Evolutionary conservation across 1,140 invertebrate genomes (phyloP).

Genomic region (Philopotamus ludificatus): DNA sequence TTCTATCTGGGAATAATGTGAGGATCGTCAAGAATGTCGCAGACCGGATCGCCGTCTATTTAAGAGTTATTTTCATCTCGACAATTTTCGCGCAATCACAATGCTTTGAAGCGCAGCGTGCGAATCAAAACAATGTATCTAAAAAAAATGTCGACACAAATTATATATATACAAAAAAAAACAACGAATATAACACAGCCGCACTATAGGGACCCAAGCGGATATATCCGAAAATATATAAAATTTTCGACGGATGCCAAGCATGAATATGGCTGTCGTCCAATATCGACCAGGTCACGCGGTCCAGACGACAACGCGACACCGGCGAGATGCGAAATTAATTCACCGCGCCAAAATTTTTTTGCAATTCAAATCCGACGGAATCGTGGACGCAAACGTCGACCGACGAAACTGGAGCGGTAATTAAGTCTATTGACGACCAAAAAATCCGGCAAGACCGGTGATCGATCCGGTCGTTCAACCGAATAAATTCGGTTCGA

Average conservation of each 20-base stretch:
- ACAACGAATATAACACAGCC: not conserved
- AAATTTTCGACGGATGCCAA: constrained; percentile 28
- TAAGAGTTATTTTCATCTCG: not conserved
- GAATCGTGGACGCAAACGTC: no score
- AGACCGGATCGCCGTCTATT: no score
- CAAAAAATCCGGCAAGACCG: no score
- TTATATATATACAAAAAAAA: not conserved
- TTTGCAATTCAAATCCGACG: no score
- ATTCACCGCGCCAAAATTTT: no score
- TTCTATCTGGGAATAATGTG: no score
- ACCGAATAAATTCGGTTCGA: no score
- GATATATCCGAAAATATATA: constrained; percentile 31
- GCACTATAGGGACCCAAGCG: no score
- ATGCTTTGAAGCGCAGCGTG: not conserved
- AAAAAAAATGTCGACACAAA: not conserved
- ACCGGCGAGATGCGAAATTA: not conserved
- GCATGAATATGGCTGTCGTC: constrained; percentile 12
- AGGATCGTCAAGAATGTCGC: no score
- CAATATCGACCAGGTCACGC: constrained; percentile 9
- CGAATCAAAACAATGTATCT: not conserved
- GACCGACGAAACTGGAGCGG: no score
- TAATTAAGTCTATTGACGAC: no score
- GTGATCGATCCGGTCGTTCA: no score
- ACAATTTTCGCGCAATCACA: not conserved
- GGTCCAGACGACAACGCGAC: not conserved